phyloP scores from a whole-genome alignment of 2,797 vertebrate species.

The Sebastes iracundus region DNA sequence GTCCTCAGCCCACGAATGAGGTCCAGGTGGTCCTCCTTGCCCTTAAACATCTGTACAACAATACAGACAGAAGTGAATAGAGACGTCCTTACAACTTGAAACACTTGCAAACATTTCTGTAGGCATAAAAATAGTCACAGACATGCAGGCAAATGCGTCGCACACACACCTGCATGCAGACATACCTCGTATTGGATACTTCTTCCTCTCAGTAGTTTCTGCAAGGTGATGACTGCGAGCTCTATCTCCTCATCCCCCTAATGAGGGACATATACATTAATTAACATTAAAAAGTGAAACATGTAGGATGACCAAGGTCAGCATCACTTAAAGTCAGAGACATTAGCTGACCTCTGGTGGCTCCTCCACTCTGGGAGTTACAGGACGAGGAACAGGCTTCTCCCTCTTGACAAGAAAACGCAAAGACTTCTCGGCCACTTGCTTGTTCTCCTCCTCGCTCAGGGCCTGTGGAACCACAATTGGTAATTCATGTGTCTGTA shows the following conservation, averaged over 20 bases:
- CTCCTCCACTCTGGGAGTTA: conserved; percentile 83
- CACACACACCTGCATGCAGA: background rate
- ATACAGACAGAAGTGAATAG: background rate
- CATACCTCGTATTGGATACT: conserved; percentile 88
- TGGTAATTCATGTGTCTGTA: background rate
- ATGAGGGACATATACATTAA: background rate
- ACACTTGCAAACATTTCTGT: background rate
- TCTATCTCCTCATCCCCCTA: conserved; percentile 91
- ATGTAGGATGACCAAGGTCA: background rate
- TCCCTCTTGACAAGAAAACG: conserved; percentile 80
- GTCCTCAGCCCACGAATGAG: conserved; percentile 90
- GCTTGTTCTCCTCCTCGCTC: conserved; percentile 75
- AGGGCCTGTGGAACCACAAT: conserved; percentile 76
- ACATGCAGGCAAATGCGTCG: background rate
- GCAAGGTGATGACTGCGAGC: conserved; percentile 88
- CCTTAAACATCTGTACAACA: conserved; percentile 88
- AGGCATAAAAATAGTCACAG: background rate
- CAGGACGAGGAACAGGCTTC: conserved; percentile 80
- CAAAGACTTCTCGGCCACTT: conserved; percentile 58
- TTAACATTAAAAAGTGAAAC: background rate
- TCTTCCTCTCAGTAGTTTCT: conserved; percentile 91
- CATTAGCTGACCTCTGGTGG: conserved; percentile 80
- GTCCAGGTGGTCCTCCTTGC: conserved; percentile 86
- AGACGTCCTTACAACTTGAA: background rate
- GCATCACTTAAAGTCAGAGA: background rate